Percentiles rank a stretch among this genome's conserved stretches.
These are phyloP conservation scores for Drosophila borealis DNA, from an alignment of 2,888 invertebrate species.

Conservation along the genomic window DNA sequence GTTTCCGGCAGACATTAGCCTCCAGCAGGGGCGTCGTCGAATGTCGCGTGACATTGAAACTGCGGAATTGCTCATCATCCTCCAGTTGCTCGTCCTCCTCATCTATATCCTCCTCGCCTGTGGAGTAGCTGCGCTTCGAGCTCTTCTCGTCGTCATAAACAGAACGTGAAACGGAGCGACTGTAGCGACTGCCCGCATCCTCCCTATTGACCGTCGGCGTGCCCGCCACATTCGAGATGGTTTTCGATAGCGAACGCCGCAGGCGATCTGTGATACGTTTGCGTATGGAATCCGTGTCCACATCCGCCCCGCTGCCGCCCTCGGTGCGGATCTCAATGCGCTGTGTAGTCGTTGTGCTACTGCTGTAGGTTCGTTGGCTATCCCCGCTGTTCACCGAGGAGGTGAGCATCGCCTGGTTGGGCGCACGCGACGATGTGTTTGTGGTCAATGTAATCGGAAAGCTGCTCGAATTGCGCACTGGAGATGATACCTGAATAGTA, in stretches of 20 bases:
- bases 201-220: constrained; percentile 65
- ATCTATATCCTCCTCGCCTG: constrained; percentile 58
- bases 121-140: constrained; percentile 80
- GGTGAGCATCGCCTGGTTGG: constrained; percentile 50
- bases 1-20: constrained; percentile 66
- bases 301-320: constrained; percentile 48
- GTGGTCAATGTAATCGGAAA: constrained; percentile 76
- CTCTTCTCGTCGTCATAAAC: constrained; percentile 83
- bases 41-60: constrained; percentile 66
- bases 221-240: constrained; percentile 64
- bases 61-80: constrained; percentile 67
- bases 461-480: constrained; percentile 49
- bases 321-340: constrained; percentile 80
- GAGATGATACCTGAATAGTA: constrained; percentile 37
- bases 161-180: constrained; percentile 81
- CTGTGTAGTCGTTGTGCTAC: constrained; percentile 75
- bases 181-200: constrained; percentile 71
- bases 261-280: constrained; percentile 81
- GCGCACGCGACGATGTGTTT: constrained; percentile 68
- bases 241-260: constrained; percentile 82
- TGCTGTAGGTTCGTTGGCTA: constrained; percentile 65
- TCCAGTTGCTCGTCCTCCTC: constrained; percentile 55
- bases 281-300: constrained; percentile 76
- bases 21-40: constrained; percentile 45
- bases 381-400: constrained; percentile 77